A percentile compares a stretch with the other conserved stretches of the same genome.
Evolutionary conservation across 2,888 invertebrate genomes (phyloP).

Genomic region (Rotaria magnacalcarata): DNA sequence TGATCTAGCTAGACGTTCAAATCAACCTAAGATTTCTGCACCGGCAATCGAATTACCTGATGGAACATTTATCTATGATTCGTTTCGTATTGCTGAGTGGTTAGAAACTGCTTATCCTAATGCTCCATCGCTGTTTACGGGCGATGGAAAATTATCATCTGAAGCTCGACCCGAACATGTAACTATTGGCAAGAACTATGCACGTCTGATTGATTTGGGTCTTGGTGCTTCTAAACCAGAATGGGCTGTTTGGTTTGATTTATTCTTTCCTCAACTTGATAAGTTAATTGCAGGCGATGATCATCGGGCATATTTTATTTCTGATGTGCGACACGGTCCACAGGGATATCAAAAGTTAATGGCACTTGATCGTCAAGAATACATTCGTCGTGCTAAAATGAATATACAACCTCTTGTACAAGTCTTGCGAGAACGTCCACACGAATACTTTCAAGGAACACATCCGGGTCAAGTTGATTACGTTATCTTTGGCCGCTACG

Average conservation of each 20-base stretch:
- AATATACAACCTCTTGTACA: neutral
- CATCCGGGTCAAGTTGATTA: neutral
- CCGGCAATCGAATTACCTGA: slow-evolving; percentile 1
- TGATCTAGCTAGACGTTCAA: neutral
- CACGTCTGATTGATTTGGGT: slow-evolving; percentile 4
- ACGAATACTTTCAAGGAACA: neutral
- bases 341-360: slow-evolving; percentile 8
- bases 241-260: slow-evolving; percentile 8
- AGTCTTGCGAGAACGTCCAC: neutral
- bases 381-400: neutral
- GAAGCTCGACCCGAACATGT: neutral
- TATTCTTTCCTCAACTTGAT: neutral
- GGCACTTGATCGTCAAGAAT: neutral
- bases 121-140: neutral
- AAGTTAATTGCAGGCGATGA: neutral
- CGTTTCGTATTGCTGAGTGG: neutral
- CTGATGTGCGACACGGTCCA: neutral
- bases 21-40: neutral
- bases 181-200: neutral
- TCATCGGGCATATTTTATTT: neutral
- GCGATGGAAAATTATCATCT: neutral
- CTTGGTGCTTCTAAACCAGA: neutral
- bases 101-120: neutral
- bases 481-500: neutral
- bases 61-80: neutral